Conservation (phyloP, 2,113 vertebrate genomes). For the Benitochromis conjunctus region DNA sequence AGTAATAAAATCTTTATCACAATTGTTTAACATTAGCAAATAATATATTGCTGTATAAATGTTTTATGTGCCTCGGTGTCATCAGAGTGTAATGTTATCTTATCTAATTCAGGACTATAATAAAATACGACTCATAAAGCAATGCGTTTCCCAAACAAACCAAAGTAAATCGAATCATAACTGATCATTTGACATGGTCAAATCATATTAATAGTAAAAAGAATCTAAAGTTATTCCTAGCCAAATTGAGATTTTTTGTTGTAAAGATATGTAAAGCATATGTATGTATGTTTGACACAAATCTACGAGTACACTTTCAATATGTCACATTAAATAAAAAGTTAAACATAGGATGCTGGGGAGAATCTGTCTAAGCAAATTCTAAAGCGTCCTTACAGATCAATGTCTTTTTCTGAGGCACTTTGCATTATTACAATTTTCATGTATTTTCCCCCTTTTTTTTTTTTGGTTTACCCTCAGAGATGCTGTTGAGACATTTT, state of each 20-base stretch:
- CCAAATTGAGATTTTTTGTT: background rate
- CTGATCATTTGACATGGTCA: background rate
- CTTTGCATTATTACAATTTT: background rate
- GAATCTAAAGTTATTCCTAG: background rate
- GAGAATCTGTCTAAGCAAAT: background rate
- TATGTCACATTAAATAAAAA: background rate
- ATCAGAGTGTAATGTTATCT: background rate
- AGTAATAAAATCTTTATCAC: background rate
- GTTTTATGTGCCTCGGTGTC: background rate
- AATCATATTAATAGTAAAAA: background rate
- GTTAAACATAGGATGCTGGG: background rate
- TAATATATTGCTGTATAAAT: background rate
- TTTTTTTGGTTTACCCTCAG: background rate
- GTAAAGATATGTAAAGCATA: background rate
- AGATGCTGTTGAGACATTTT: background rate
- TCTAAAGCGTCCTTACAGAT: background rate
- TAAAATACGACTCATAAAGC: background rate
- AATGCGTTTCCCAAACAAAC: background rate
- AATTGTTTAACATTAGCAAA: background rate
- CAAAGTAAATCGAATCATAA: background rate
- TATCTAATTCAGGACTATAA: background rate
- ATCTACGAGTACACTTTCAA: background rate
- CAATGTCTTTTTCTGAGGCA: background rate
- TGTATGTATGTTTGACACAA: background rate
- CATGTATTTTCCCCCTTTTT: background rate